Percentiles rank a stretch among this genome's conserved stretches.
These are phyloP conservation scores for Drosophila subpulchrella DNA, from an alignment of 1,140 invertebrate genomes.

Conservation along the genomic window DNA sequence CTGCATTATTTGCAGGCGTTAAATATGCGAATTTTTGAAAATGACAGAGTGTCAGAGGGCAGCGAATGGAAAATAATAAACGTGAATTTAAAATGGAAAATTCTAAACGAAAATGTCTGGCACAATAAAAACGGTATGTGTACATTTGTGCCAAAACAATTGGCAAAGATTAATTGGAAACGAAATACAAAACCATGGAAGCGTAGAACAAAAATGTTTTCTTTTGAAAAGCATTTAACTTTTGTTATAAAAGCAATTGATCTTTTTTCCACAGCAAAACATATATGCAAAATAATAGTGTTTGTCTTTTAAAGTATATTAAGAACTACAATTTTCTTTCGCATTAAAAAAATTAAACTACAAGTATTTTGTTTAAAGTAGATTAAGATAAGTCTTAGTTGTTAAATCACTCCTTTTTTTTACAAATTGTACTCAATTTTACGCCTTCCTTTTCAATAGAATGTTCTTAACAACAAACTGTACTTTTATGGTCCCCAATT, in stretches of 20 bases:
- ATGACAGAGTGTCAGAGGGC: conserved; percentile 6
- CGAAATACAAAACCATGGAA: not conserved
- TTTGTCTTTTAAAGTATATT: too few relatives aligned
- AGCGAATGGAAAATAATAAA: conserved; percentile 5
- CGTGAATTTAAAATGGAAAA: conserved; percentile 6
- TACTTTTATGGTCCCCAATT: not conserved
- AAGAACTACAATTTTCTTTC: too few relatives aligned
- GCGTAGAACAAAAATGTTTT: too few relatives aligned
- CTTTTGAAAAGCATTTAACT: too few relatives aligned
- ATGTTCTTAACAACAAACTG: not conserved
- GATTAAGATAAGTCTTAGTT: too few relatives aligned
- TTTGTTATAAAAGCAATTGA: too few relatives aligned
- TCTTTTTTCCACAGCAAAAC: too few relatives aligned
- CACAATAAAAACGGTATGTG: conserved; percentile 5
- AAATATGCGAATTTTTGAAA: conserved; percentile 39
- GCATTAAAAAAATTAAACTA: too few relatives aligned
- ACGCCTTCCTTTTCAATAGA: too few relatives aligned
- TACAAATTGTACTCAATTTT: not conserved
- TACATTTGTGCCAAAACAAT: not conserved
- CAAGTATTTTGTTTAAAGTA: too few relatives aligned
- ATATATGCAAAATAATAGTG: too few relatives aligned
- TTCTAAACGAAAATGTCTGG: conserved; percentile 2
- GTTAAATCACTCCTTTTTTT: too few relatives aligned
- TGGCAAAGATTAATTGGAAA: not conserved
- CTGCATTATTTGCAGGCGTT: conserved; percentile 55